Conservation (phyloP, 2,888 invertebrate genomes). For the Apantesis nais region DNA sequence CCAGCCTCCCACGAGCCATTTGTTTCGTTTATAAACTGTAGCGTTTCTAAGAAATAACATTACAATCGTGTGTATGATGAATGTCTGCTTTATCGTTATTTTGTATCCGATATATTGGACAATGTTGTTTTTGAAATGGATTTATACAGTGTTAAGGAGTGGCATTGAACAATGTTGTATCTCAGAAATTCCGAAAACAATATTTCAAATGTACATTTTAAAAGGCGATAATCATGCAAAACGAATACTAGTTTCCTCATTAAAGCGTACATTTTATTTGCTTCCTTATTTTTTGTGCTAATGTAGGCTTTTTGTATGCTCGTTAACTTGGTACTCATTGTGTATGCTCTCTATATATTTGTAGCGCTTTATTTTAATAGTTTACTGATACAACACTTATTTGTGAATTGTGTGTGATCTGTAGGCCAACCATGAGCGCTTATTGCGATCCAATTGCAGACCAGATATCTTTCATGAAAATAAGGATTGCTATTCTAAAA, state of each 20-base stretch:
- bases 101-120: constrained; percentile 40
- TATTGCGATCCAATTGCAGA: too few species aligned
- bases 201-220: neutral
- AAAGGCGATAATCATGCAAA: neutral
- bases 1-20: constrained; percentile 57
- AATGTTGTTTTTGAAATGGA: constrained; percentile 27
- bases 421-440: too few species aligned
- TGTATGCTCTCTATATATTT: neutral
- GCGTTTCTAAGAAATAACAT: constrained; percentile 57
- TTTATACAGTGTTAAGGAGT: neutral
- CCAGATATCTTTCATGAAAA: too few species aligned
- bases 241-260: neutral
- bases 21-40: constrained; percentile 58
- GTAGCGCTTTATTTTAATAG: too few species aligned
- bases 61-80: constrained; percentile 47
- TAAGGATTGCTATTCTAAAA: too few species aligned
- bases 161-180: neutral
- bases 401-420: too few species aligned
- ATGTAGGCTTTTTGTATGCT: neutral
- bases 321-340: neutral
- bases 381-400: too few species aligned
- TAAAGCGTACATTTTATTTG: neutral
- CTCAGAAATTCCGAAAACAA: neutral
- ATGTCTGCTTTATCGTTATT: constrained; percentile 49
- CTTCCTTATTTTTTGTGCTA: neutral